Percentiles rank a stretch among this genome's conserved stretches.
These are phyloP conservation scores for Takifugu rubripes DNA, from an alignment of 2,797 vertebrate species.

Conservation along the genomic window DNA sequence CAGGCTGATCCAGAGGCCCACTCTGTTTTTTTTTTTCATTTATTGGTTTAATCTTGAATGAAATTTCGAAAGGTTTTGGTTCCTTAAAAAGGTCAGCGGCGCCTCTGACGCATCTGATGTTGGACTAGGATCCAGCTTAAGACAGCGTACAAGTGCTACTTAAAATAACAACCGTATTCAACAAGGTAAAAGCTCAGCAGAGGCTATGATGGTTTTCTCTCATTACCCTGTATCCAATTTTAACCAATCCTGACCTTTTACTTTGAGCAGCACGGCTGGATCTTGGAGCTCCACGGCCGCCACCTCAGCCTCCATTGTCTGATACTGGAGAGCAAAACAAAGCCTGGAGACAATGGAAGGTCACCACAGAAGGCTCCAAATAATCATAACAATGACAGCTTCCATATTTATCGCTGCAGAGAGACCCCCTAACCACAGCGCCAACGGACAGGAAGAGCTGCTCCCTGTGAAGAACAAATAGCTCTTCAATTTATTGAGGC, in stretches of 20 bases:
- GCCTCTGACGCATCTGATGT: neutral
- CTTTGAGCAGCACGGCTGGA: conserved; percentile 39
- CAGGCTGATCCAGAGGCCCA: too few relatives aligned
- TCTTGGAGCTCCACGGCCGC: conserved; percentile 28
- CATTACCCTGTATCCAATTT: conserved; percentile 41
- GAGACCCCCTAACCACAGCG: conserved; percentile 38
- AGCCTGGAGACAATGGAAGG: conserved; percentile 60
- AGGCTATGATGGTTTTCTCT: conserved; percentile 11
- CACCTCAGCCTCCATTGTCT: conserved; percentile 51
- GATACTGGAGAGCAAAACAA: conserved; percentile 37
- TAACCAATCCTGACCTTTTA: conserved; percentile 51
- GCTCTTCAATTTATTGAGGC: conserved; percentile 43
- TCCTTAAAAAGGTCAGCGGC: too few relatives aligned
- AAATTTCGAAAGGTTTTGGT: too few relatives aligned
- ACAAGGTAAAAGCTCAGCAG: conserved; percentile 8
- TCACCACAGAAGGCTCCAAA: conserved; percentile 49
- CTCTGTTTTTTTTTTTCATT: too few relatives aligned
- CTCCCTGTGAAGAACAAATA: conserved; percentile 47
- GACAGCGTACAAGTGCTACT: neutral
- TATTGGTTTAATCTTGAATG: too few relatives aligned
- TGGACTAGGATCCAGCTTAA: neutral
- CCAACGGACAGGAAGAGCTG: conserved; percentile 55
- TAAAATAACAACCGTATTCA: conserved; percentile 41
- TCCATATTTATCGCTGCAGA: conserved; percentile 65
- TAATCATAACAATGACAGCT: conserved; percentile 69